Conservation (phyloP, 1,140 invertebrate species). For the Bicyclus anynana region DNA sequence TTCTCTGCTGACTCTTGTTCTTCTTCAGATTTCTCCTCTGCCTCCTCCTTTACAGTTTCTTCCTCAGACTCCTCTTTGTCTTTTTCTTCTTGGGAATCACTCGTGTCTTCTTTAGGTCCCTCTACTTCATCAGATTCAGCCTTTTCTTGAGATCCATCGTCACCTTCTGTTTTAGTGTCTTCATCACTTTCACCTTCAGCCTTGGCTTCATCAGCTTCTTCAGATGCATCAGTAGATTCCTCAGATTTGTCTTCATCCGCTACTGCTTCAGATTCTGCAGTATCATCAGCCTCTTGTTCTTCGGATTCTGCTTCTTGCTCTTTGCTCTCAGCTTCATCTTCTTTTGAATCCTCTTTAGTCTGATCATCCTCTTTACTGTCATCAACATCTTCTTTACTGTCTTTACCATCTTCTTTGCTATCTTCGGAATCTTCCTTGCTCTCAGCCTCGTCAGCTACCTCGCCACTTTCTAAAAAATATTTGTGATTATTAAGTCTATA, state of each 20-base stretch:
- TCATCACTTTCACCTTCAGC: constrained; percentile 52
- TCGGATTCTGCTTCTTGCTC: constrained; percentile 39
- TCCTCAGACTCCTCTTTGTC: constrained; percentile 58
- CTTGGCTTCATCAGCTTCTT: constrained; percentile 33
- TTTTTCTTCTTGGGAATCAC: constrained; percentile 52
- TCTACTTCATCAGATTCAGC: constrained; percentile 56
- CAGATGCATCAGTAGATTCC: constrained; percentile 34
- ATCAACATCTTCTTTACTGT: constrained; percentile 19
- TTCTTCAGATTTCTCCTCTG: constrained; percentile 42
- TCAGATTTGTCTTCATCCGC: constrained; percentile 42
- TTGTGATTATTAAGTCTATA: neutral
- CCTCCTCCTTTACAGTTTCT: constrained; percentile 43
- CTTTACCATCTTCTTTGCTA: constrained; percentile 33
- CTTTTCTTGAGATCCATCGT: constrained; percentile 69
- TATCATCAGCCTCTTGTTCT: constrained; percentile 25
- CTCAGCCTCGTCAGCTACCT: constrained; percentile 43
- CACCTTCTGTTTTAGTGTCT: constrained; percentile 49
- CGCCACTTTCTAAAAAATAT: constrained; percentile 46
- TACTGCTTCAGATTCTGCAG: constrained; percentile 31
- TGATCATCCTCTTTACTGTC: constrained; percentile 20
- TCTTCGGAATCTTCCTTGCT: constrained; percentile 38
- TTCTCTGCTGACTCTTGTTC: constrained; percentile 34
- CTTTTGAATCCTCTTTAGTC: constrained; percentile 19
- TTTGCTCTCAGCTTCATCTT: constrained; percentile 35
- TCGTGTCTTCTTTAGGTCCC: constrained; percentile 32